Evolutionary conservation across 2,888 invertebrate species (phyloP).

Genomic region (Sepioteuthis lessoniana): DNA sequence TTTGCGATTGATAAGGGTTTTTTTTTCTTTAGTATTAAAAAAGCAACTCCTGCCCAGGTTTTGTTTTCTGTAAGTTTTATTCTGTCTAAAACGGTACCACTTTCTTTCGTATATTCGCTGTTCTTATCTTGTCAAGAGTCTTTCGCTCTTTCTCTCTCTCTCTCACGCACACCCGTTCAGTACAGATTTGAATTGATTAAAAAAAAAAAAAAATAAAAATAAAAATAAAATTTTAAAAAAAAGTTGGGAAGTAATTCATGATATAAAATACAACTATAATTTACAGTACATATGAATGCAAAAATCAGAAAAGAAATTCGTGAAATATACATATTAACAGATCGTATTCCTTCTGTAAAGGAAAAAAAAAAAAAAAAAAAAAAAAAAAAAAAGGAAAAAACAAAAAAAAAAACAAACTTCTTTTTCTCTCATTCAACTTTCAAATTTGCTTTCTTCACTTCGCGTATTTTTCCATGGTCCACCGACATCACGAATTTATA

Average conservation of each 20-base stretch:
- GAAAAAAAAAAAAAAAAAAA: background rate
- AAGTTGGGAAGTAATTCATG: background rate
- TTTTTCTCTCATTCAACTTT: background rate
- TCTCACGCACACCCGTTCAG: background rate
- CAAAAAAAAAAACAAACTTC: no score
- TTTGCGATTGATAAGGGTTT: background rate
- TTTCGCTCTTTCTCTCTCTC: background rate
- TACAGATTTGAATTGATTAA: background rate
- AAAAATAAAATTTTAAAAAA: no score
- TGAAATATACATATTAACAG: constrained; percentile 33
- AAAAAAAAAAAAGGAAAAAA: no score
- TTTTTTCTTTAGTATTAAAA: background rate
- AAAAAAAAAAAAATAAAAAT: background rate
- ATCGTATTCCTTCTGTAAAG: background rate
- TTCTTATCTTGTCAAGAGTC: background rate
- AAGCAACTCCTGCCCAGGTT: background rate
- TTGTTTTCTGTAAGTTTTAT: background rate
- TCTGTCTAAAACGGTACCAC: background rate
- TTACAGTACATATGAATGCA: constrained; percentile 33
- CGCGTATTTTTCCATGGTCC: background rate
- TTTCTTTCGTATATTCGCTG: background rate
- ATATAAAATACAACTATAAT: constrained; percentile 33
- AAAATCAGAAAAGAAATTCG: background rate
- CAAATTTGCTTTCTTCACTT: background rate
- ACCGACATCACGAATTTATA: constrained; percentile 6